A percentile compares a stretch with the other conserved stretches of the same genome.
Conservation (phyloP, 2,797 vertebrate genomes). For the Mionectes olivaceus region DNA sequence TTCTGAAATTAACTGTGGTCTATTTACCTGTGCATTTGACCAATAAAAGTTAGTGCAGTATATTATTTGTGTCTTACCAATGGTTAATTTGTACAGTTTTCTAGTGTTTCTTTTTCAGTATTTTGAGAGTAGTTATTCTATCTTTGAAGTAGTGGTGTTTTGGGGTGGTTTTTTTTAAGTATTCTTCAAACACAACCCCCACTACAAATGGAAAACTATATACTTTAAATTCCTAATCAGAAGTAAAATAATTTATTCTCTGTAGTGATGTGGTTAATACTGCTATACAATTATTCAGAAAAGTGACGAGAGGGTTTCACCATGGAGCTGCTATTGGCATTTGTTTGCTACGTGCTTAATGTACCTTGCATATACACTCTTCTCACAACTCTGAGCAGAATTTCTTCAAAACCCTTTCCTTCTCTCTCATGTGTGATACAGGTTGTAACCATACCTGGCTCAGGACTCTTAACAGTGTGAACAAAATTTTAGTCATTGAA, state of each 20-base stretch:
- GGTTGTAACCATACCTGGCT: neutral
- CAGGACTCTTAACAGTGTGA: neutral
- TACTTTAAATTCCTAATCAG: neutral
- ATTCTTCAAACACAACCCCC: neutral
- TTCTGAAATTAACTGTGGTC: neutral
- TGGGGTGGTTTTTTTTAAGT: neutral
- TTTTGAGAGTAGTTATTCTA: neutral
- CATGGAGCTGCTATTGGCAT: too few relatives aligned
- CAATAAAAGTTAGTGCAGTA: neutral
- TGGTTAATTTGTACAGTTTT: neutral
- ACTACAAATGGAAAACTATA: neutral
- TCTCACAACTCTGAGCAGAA: neutral
- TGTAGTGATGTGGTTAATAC: neutral
- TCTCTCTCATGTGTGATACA: neutral
- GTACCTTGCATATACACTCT: neutral
- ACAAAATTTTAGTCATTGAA: neutral
- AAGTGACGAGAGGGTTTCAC: neutral
- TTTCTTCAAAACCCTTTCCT: neutral
- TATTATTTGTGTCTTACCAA: neutral
- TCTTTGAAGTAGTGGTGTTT: neutral
- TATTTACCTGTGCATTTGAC: neutral
- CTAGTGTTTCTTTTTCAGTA: neutral
- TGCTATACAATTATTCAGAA: neutral
- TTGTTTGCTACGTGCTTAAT: neutral
- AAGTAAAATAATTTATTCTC: neutral